These are phyloP conservation scores for Eueides isabella DNA, from an alignment of 1,140 invertebrate species.

Conservation along the genomic window DNA sequence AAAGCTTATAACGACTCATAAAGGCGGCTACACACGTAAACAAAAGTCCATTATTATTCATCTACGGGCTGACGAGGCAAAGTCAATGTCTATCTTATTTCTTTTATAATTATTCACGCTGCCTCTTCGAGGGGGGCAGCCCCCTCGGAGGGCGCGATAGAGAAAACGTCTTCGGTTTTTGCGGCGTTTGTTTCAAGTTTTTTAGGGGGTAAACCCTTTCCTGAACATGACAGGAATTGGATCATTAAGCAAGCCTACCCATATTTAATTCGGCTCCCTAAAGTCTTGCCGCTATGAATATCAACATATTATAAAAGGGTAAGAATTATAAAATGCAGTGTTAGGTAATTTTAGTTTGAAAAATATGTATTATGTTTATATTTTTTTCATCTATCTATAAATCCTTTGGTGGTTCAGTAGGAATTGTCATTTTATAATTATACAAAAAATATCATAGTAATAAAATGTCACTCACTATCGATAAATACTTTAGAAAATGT, in stretches of 20 bases:
- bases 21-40: constrained; percentile 70
- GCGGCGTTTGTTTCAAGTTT: constrained; percentile 82
- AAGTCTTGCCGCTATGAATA: constrained; percentile 59
- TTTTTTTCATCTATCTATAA: too few relatives aligned
- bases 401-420: too few relatives aligned
- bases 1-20: constrained; percentile 58
- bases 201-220: constrained; percentile 81
- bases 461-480: too few relatives aligned
- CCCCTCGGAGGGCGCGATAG: constrained; percentile 52
- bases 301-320: constrained; percentile 45
- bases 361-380: neutral
- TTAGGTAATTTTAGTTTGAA: neutral
- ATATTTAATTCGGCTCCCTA: constrained; percentile 67
- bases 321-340: neutral
- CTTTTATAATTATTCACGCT: constrained; percentile 81
- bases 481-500: too few relatives aligned
- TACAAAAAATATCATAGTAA: too few relatives aligned
- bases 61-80: constrained; percentile 69
- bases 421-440: too few relatives aligned
- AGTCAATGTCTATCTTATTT: constrained; percentile 82
- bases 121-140: constrained; percentile 55
- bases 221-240: constrained; percentile 81
- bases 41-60: constrained; percentile 79
- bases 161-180: constrained; percentile 79
- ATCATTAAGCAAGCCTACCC: constrained; percentile 79